Conservation (phyloP, 2,888 invertebrate genomes). For the Liopterus haemorrhoidalis region DNA sequence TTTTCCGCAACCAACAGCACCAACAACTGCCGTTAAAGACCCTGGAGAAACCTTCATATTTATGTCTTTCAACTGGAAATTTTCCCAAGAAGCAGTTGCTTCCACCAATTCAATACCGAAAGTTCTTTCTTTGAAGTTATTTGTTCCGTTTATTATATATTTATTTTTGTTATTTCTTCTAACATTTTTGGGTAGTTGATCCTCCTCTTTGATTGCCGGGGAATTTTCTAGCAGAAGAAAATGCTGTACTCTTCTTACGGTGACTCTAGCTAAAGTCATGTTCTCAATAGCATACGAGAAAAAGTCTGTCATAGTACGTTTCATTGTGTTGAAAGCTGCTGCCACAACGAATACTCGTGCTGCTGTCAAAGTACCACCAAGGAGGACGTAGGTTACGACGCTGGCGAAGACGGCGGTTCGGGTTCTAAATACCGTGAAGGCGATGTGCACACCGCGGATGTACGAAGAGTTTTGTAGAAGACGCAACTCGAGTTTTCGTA, state of each 20-base stretch:
- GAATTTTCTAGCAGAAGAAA: constrained; percentile 57
- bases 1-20: constrained; percentile 67
- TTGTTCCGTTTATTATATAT: constrained; percentile 35
- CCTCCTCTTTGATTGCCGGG: constrained; percentile 12
- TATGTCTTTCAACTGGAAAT: constrained; percentile 47
- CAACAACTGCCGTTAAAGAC: constrained; percentile 58
- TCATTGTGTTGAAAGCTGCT: constrained; percentile 67
- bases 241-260: constrained; percentile 52
- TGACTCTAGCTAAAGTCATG: constrained; percentile 57
- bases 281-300: constrained; percentile 63
- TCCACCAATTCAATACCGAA: background rate
- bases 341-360: constrained; percentile 68
- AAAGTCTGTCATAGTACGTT: constrained; percentile 66
- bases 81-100: constrained; percentile 49
- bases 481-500: background rate
- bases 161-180: constrained; percentile 44
- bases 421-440: constrained; percentile 61
- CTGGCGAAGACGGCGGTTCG: constrained; percentile 67
- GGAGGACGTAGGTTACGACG: constrained; percentile 56
- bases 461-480: too few species aligned
- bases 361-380: constrained; percentile 58
- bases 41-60: constrained; percentile 46
- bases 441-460: constrained; percentile 52
- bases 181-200: constrained; percentile 28
- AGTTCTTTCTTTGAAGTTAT: constrained; percentile 24